phyloP scores from a whole-genome alignment of 2,113 vertebrate species.

The Oreochromis aureus region DNA sequence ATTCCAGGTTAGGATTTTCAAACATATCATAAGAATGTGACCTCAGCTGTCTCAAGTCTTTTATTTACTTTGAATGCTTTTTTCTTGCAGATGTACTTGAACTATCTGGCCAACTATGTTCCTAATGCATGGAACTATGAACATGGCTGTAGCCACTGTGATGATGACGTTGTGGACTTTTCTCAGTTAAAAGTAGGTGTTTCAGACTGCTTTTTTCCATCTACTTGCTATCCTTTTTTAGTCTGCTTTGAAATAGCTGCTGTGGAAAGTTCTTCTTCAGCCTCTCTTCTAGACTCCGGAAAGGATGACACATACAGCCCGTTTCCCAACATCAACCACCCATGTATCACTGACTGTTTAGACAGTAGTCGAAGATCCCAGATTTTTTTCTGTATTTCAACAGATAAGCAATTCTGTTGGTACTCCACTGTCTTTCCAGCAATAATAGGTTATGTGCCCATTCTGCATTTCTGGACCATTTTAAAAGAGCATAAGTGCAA shows the following conservation, averaged over 20 bases:
- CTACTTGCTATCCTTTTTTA: background rate
- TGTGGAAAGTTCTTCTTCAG: conserved; percentile 1
- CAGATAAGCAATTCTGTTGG: conserved; percentile 30
- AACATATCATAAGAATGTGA: background rate
- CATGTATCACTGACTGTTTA: conserved; percentile 24
- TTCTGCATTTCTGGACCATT: conserved; percentile 31
- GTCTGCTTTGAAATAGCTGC: background rate
- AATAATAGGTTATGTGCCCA: conserved; percentile 34
- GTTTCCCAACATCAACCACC: background rate
- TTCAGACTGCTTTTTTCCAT: background rate
- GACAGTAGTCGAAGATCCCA: background rate
- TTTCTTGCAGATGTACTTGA: conserved; percentile 83
- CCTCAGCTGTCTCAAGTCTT: background rate
- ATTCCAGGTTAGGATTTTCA: background rate
- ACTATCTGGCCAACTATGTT: conserved; percentile 93
- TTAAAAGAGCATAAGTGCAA: conserved; percentile 32
- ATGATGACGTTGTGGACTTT: conserved; percentile 81
- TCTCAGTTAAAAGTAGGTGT: conserved; percentile 82
- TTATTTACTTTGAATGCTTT: background rate
- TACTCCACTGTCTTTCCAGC: conserved; percentile 23
- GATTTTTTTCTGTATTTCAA: background rate
- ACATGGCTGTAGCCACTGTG: conserved; percentile 83
- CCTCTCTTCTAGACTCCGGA: background rate
- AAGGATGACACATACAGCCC: background rate
- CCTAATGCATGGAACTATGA: conserved; percentile 92